These are phyloP conservation scores for Porphyrio hochstetteri DNA, from an alignment of 2,113 vertebrate species.

Conservation along the genomic window DNA sequence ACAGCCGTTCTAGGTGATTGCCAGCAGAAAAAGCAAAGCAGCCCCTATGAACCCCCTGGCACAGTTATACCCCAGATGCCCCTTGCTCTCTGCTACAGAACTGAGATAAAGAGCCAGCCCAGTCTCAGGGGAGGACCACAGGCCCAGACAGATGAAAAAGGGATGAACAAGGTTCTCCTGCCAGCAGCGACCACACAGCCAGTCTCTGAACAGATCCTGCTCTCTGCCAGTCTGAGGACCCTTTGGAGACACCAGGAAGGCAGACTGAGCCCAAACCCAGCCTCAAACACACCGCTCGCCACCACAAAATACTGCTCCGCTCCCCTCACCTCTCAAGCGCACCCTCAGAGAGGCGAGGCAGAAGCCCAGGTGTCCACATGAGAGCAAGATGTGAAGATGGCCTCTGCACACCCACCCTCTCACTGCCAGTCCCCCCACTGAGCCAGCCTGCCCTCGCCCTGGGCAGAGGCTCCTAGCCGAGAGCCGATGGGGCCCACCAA, in stretches of 20 bases:
- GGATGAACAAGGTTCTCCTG: no score
- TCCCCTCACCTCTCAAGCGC: fast-evolving
- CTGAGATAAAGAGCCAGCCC: neutral
- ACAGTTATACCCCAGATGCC: neutral
- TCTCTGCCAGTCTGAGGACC: neutral
- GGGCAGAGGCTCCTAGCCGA: neutral
- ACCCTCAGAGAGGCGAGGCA: neutral
- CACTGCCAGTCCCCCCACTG: fast-evolving
- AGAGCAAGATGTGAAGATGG: no score
- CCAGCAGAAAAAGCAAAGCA: neutral
- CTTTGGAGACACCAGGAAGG: neutral
- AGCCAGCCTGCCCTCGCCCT: fast-evolving
- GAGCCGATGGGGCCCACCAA: neutral
- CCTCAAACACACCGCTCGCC: fast-evolving
- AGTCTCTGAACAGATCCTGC: neutral
- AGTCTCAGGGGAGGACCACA: neutral
- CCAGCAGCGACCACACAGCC: neutral
- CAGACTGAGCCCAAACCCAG: neutral
- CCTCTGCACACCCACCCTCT: fast-evolving
- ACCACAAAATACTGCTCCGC: neutral
- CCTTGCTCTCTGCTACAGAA: neutral
- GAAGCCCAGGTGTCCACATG: neutral
- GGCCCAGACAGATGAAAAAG: neutral
- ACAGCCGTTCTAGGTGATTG: neutral
- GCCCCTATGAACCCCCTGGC: neutral